phyloP scores from a whole-genome alignment of 2,113 vertebrate genomes.

The Thunnus thynnus region DNA sequence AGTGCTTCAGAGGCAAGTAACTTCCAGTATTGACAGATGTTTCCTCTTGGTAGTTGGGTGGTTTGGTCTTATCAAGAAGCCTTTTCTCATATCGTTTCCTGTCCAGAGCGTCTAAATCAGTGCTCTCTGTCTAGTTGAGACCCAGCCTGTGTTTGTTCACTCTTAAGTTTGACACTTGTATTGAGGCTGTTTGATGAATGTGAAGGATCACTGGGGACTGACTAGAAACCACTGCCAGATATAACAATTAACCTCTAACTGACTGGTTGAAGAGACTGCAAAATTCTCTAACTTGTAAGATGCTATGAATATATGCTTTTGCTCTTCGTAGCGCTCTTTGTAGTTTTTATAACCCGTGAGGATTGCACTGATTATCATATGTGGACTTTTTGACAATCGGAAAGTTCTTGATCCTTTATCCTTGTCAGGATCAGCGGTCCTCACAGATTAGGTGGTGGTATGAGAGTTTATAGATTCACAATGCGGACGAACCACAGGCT shows the following conservation, averaged over 20 bases:
- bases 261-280: neutral
- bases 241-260: too few relatives aligned
- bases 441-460: slow-evolving; percentile 2
- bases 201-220: neutral
- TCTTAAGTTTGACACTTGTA: slow-evolving; percentile 21
- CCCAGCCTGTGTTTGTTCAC: slow-evolving; percentile 20
- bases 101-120: neutral
- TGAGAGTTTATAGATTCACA: slow-evolving; percentile 26
- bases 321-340: neutral
- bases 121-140: slow-evolving; percentile 4
- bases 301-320: neutral
- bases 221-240: neutral
- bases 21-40: slow-evolving; percentile 5
- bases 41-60: slow-evolving; percentile 20
- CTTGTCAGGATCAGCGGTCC: slow-evolving; percentile 28
- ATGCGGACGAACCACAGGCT: slow-evolving; percentile 9
- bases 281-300: neutral
- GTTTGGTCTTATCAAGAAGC: slow-evolving; percentile 11
- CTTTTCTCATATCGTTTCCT: slow-evolving; percentile 18
- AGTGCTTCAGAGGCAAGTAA: slow-evolving; percentile 41
- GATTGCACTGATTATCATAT: neutral
- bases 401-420: slow-evolving; percentile 34
- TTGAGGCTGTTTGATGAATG: slow-evolving; percentile 14
- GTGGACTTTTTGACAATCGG: slow-evolving; percentile 15
- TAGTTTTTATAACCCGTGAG: slow-evolving; percentile 1